Evolutionary conservation across 1,140 invertebrate genomes (phyloP), one percentile per base, ranked within the genome.

Genomic region (Bombus confusus): DNA sequence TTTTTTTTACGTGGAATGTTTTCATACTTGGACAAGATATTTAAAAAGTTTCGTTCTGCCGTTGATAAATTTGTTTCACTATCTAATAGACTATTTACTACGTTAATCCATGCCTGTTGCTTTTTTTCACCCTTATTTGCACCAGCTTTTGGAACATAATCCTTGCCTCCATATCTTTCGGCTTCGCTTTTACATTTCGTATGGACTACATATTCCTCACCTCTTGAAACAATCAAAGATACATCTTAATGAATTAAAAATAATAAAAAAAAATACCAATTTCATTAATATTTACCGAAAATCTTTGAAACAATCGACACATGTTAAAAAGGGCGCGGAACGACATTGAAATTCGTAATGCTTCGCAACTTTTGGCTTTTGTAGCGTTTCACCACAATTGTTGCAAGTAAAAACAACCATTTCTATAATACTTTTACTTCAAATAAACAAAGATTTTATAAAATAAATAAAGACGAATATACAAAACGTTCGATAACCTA

Each of bases 371-470:
- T 98, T 97, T 52, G 98, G 98, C 92, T 99, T 99, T 92, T 99
- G 98, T 2, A 99, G 93, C 37, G 97, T 97, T 81, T 98, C 98
- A 1, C 98, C 98, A 94, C 98, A 99, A 87, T 97, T 96, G 91
- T 97, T 97, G 94, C 98, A 99, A 28, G 97, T 98, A 93, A 99
- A 99, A 41, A 98, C 97, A 59, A 99, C 98, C 98, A 99, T 99
- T 91, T 68, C 2, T 8, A 22, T 2, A 28, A 31, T 37, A 39
- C 0, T 18, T 64, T 64, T 39, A 18, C 37, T 34, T 47, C 31
- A 41, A 25, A 62, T 43, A 4, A n/a, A 37, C 3, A 25, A 8
- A 34, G 2, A 39, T 34, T 64, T 12, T 18, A n/a, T 5, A 3
- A 15, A 43, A 77, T 59, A 68, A 37, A 12, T 22, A 9, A 15